Evolutionary conservation across 2,113 vertebrate species (phyloP).

Genomic region (Setophaga kirtlandii): DNA sequence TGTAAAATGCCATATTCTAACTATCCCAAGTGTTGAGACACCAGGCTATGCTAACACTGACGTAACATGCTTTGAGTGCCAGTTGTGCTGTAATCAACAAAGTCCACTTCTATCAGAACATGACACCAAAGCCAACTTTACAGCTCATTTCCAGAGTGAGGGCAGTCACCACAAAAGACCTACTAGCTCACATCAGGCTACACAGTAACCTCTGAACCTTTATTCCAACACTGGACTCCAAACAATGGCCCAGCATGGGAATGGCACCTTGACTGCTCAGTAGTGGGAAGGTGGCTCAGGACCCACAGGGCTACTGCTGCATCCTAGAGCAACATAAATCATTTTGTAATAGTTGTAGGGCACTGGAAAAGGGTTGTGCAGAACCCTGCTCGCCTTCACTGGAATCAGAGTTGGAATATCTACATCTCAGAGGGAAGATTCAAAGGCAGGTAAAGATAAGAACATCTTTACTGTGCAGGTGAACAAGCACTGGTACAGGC

Average conservation of each 20-base stretch:
- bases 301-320: background rate
- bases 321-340: background rate
- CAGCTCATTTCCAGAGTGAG: background rate
- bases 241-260: background rate
- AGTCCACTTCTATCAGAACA: background rate
- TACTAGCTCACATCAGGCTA: accelerated
- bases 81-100: background rate
- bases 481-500: accelerated
- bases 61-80: accelerated
- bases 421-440: background rate
- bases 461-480: accelerated
- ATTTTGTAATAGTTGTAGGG: background rate
- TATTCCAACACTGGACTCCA: accelerated
- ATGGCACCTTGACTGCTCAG: background rate
- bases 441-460: background rate
- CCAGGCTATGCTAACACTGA: accelerated
- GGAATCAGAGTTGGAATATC: background rate
- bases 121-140: background rate
- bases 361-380: background rate
- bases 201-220: background rate
- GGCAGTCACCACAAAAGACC: background rate
- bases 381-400: background rate
- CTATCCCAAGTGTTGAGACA: background rate
- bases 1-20: background rate
- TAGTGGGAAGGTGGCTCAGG: background rate